Conservation (phyloP, 2,797 vertebrate genomes). For the Meriones psammophilus region DNA sequence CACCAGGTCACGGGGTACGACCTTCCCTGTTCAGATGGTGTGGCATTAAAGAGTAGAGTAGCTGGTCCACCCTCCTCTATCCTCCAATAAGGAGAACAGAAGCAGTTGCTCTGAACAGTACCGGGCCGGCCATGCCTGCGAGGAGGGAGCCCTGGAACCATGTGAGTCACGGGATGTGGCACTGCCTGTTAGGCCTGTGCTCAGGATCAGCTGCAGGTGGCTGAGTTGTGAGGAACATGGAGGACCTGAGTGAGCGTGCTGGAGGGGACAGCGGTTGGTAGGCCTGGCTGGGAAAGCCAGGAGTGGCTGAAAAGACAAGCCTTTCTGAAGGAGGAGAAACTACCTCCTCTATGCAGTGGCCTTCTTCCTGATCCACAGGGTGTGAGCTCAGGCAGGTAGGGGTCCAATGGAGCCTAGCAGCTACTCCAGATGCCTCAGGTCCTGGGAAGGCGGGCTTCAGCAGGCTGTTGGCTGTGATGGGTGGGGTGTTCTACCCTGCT, state of each 20-base stretch:
- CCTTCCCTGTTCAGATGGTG: neutral
- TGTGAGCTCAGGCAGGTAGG: neutral
- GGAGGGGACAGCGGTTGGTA: neutral
- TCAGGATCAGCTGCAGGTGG: neutral
- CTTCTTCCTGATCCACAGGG: neutral
- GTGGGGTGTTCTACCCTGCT: neutral
- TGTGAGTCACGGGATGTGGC: neutral
- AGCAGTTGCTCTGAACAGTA: neutral
- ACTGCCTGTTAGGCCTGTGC: neutral
- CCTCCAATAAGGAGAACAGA: neutral
- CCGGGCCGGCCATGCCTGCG: neutral
- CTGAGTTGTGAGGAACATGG: neutral
- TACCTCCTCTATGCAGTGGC: neutral
- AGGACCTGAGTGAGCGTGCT: neutral
- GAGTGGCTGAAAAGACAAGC: neutral
- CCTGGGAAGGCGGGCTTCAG: neutral
- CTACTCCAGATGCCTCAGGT: neutral
- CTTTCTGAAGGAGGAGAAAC: no score
- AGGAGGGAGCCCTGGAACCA: neutral
- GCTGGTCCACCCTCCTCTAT: no score
- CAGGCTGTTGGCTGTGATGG: neutral
- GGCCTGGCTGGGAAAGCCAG: neutral
- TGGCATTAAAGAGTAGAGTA: neutral
- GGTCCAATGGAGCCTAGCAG: neutral
- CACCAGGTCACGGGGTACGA: fast-evolving